These are phyloP conservation scores for Melierax canorus DNA, from an alignment of 2,113 vertebrate species.

Conservation along the genomic window DNA sequence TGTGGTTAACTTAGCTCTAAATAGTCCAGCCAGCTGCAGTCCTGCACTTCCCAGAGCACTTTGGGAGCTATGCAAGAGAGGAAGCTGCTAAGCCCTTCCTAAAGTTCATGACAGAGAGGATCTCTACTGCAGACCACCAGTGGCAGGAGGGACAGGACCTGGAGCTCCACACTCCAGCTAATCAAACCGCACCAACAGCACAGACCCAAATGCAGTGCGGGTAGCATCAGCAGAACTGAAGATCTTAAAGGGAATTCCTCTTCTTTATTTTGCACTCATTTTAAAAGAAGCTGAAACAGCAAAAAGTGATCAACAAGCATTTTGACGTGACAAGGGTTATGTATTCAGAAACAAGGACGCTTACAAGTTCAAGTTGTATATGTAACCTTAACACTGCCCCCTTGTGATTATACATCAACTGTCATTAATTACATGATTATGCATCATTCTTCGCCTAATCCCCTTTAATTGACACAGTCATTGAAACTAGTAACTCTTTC, in stretches of 20 bases:
- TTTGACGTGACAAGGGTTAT: not conserved
- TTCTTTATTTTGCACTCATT: not conserved
- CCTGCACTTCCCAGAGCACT: not conserved
- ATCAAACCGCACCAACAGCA: not conserved
- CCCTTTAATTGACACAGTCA: not conserved
- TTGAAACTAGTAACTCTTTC: not conserved
- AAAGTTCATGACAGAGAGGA: not conserved
- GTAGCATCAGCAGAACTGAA: not conserved
- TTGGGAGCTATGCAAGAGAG: not conserved
- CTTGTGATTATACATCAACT: slow-evolving; percentile 29
- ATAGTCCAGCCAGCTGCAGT: not conserved
- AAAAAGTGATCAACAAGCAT: not conserved
- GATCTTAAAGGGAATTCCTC: not conserved
- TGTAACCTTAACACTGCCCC: slow-evolving; percentile 50
- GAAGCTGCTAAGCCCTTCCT: slow-evolving; percentile 10
- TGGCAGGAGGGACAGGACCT: not conserved
- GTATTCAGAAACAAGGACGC: not conserved
- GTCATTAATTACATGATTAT: not conserved
- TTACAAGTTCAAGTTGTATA: not conserved
- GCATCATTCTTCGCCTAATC: not conserved
- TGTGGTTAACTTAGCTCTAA: slow-evolving; percentile 19
- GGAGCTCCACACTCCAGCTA: not conserved
- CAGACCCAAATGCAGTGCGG: not conserved
- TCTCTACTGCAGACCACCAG: not conserved
- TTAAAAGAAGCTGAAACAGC: not conserved